Base-by-base conservation (phyloP, 2,888 invertebrate species). In the Tachina fera region DNA sequence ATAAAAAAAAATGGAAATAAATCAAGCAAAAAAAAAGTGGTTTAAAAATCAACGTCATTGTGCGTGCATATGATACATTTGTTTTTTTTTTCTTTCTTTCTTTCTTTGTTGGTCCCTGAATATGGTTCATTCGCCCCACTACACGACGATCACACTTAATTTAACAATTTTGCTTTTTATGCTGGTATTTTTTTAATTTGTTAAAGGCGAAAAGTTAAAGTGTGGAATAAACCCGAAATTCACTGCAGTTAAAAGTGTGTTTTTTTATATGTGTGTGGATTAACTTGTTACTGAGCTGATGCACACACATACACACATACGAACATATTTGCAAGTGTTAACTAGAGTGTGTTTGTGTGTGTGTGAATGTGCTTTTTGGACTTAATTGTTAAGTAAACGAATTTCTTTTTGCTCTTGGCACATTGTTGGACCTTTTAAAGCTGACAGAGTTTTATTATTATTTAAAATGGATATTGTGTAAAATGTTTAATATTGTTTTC, bases 91-190 rank as follows among this genome's bases (percentile, higher is more conserved):
- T 6, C 5, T 31, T 31, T 31, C 31, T 31, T 31, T 31, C 31
- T 65, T 45, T 9, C 47, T 71, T 41, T 74, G 68, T 63, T 61
- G 63, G 63, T 58, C 39, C 22, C 16, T 51, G 63, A 76, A 71
- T 63, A 49, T 76, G 82, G 41, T 83, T 67, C 74, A 51, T 67
- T 74, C 76, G 65, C 71, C 71, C 16, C 56, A 31, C 31, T 31
- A 31, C 39, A 11, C 58, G 63, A 11, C 58, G 63, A 76, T 77
- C 76, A 77, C 76, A 77, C 82, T 77, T 83, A 77, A 83, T 83
- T 83, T 83, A 71, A 83, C 82, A 77, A 63, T 41, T 63, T 77
- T 63, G 49, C 11, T 31, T 14, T 47, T 39, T 70, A 22, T 56
- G 56, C 22, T 9, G 1, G 1, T 70, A 61, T 70, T 22, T 31